Evolutionary conservation across 2,888 invertebrate species (phyloP).

Genomic region (Melinopterus prodromus): DNA sequence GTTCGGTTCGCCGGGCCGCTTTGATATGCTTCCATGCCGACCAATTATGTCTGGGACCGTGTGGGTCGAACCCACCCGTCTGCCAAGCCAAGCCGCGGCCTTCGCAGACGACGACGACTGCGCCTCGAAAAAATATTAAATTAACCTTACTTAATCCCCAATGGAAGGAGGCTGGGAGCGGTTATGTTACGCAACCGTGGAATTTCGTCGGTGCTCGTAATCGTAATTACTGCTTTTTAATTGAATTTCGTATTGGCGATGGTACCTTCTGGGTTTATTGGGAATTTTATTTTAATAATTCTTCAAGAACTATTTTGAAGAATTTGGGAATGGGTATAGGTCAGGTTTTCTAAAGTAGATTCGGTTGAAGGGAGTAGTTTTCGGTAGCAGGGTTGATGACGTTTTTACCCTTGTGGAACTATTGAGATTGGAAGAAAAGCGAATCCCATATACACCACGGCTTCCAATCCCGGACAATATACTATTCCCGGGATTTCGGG

Average conservation of each 20-base stretch:
- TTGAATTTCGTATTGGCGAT: not conserved
- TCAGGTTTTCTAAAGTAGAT: no score
- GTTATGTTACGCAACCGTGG: not conserved
- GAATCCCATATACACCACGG: no score
- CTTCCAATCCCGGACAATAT: no score
- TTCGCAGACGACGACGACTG: not conserved
- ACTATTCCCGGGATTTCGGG: no score
- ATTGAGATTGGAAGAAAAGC: no score
- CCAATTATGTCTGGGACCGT: conserved; percentile 58
- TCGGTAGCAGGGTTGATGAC: no score
- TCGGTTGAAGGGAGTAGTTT: no score
- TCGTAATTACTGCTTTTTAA: not conserved
- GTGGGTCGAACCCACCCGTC: conserved; percentile 57
- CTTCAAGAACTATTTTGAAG: no score
- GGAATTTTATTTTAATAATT: no score
- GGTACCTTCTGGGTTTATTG: not conserved
- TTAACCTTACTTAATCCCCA: conserved; percentile 48
- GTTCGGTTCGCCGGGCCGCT: conserved; percentile 43
- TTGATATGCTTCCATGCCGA: conserved; percentile 58
- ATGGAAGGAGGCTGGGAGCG: conserved; percentile 26
- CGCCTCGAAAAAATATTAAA: conserved; percentile 51
- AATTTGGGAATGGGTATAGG: no score
- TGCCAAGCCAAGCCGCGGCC: conserved; percentile 26
- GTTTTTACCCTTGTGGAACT: no score
- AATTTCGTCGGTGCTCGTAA: not conserved